Conservation (phyloP, 2,888 invertebrate genomes). For the Aproaerema taeniolella region DNA sequence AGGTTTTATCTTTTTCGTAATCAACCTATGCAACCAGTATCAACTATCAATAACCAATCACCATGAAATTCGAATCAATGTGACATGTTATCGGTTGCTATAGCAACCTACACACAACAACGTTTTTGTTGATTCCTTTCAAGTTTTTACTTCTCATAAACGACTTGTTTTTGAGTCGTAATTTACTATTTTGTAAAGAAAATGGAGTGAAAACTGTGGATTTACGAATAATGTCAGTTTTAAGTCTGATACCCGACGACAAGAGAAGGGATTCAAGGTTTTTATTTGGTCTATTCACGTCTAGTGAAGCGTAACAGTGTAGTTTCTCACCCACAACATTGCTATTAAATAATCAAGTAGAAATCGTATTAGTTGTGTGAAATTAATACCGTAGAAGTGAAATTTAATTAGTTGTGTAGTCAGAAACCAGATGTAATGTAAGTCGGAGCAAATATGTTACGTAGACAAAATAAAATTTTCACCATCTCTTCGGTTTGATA, state of each 20-base stretch:
- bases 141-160: conserved; percentile 23
- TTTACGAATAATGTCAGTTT: conserved; percentile 56
- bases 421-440: too few relatives aligned
- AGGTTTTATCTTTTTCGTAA: too few relatives aligned
- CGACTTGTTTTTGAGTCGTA: conserved; percentile 33
- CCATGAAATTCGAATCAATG: conserved; percentile 32
- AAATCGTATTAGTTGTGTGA: too few relatives aligned
- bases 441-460: too few relatives aligned
- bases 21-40: conserved; percentile 11
- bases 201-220: conserved; percentile 40
- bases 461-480: too few relatives aligned
- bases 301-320: too few relatives aligned
- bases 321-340: too few relatives aligned
- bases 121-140: conserved; percentile 17
- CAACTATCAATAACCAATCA: conserved; percentile 20
- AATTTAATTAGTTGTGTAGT: too few relatives aligned
- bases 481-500: too few relatives aligned
- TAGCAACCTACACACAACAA: conserved; percentile 49
- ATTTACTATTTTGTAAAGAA: conserved; percentile 34
- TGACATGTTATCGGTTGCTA: conserved; percentile 44
- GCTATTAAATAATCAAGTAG: background rate
- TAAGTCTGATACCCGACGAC: conserved; percentile 72
- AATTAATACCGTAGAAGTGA: too few relatives aligned
- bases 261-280: conserved; percentile 56
- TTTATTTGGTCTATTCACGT: background rate